Conservation (phyloP, 2,113 vertebrate genomes). For the Chauna torquata region DNA sequence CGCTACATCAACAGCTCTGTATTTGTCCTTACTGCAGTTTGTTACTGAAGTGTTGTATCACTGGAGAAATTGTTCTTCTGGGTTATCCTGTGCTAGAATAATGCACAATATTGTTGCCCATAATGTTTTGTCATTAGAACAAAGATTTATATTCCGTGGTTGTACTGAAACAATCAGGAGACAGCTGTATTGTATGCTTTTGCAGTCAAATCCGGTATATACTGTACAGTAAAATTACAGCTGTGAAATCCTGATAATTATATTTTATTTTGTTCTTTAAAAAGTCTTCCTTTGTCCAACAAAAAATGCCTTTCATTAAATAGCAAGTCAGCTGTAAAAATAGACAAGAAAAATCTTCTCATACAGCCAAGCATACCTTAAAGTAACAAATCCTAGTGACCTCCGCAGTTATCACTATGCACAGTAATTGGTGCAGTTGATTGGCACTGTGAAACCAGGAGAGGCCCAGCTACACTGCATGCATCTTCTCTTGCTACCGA, state of each 20-base stretch:
- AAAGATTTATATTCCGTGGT: neutral
- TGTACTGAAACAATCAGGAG: neutral
- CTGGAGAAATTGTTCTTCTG: neutral
- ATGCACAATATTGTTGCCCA: fast-evolving
- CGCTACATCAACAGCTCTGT: neutral
- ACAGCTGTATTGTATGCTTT: neutral
- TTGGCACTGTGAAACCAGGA: neutral
- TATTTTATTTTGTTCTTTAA: neutral
- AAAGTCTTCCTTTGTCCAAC: neutral
- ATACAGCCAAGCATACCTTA: neutral
- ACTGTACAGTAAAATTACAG: neutral
- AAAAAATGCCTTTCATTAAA: neutral
- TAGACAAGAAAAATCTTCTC: neutral
- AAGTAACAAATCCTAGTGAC: neutral
- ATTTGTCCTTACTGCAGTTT: neutral
- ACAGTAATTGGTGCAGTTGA: neutral
- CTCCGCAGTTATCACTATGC: neutral
- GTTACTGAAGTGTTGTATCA: neutral
- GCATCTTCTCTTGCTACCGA: neutral
- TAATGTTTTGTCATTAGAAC: neutral
- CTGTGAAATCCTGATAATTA: neutral
- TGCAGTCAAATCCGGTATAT: neutral
- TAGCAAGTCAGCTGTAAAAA: neutral
- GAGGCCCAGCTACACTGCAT: neutral
- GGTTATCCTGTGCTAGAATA: neutral